Evolutionary conservation across 2,797 vertebrate species (phyloP).

Genomic region (Chrysolophus pictus): DNA sequence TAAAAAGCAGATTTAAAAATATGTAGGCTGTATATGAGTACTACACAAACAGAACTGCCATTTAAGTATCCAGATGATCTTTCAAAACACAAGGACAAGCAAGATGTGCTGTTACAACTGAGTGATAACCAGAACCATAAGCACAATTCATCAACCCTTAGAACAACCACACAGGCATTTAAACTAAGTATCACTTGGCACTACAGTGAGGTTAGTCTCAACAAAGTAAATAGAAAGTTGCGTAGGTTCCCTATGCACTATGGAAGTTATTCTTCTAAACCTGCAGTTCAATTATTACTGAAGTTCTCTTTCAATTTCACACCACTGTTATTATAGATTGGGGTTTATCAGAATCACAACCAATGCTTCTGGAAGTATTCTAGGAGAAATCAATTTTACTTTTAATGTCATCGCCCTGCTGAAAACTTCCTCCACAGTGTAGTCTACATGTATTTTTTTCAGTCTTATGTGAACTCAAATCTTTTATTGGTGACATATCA

Average conservation of each 20-base stretch:
- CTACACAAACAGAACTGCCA: background rate
- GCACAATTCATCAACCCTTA: background rate
- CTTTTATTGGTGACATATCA: background rate
- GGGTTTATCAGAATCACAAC: background rate
- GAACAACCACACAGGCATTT: background rate
- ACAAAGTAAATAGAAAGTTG: background rate
- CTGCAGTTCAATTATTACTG: constrained; percentile 22
- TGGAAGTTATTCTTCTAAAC: background rate
- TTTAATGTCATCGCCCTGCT: background rate
- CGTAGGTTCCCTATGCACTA: background rate
- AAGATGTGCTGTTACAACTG: background rate
- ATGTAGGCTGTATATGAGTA: background rate
- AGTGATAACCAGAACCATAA: background rate
- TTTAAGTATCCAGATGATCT: background rate
- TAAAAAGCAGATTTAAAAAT: background rate
- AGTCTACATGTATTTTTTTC: background rate
- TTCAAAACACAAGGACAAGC: background rate
- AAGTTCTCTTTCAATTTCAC: background rate
- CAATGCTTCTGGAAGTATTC: background rate
- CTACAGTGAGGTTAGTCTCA: background rate
- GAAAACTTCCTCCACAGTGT: background rate
- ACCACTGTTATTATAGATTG: background rate
- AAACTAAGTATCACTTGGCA: background rate
- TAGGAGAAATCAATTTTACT: background rate
- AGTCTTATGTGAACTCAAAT: background rate